phyloP scores from a whole-genome alignment of 2,113 vertebrate species.

The Dasyurus viverrinus region DNA sequence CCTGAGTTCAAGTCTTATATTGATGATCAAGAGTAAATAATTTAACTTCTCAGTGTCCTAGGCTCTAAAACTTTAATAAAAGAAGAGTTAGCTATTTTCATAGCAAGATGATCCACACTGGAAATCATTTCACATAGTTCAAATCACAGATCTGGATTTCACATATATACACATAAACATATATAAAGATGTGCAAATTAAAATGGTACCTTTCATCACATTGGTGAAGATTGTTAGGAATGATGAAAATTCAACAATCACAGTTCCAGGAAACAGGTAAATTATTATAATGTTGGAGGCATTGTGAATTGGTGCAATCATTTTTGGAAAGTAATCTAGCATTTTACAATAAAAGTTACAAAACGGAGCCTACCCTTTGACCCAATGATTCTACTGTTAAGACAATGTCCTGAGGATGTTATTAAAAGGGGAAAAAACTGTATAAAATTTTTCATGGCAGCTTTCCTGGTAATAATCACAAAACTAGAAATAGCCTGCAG shows the following conservation, averaged over 20 bases:
- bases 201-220: not conserved
- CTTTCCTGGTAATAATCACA: not conserved
- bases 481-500: not conserved
- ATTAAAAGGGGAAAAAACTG: not conserved
- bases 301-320: not conserved
- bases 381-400: not conserved
- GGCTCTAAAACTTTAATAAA: not conserved
- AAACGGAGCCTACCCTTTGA: not conserved
- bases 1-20: not conserved
- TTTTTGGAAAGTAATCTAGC: not conserved
- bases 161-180: not conserved
- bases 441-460: not conserved
- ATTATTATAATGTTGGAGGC: not conserved
- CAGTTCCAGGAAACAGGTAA: not conserved
- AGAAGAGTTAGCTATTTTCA: not conserved
- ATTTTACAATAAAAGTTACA: not conserved
- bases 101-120: not conserved
- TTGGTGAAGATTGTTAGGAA: not conserved
- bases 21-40: not conserved
- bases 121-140: not conserved
- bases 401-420: not conserved
- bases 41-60: not conserved
- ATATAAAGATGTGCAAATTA: not conserved
- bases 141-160: not conserved
- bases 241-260: not conserved